Percentiles rank a stretch among this genome's conserved stretches.
These are phyloP conservation scores for Macquaria australasica DNA, from an alignment of 2,113 vertebrate species.

Conservation along the genomic window DNA sequence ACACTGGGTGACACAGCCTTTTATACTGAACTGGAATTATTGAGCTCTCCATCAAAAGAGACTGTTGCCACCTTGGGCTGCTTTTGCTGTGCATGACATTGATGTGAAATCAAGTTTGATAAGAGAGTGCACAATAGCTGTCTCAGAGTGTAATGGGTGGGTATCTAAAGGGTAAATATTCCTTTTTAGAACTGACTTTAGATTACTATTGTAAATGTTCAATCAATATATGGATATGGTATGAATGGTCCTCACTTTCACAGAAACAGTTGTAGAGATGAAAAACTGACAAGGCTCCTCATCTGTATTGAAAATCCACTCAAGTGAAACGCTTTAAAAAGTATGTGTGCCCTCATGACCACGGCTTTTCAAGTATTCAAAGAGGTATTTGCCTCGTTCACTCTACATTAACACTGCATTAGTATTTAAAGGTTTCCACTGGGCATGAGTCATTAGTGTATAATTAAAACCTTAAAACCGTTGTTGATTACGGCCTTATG, in stretches of 20 bases:
- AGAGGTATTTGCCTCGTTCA: constrained; percentile 79
- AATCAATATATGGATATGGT: constrained; percentile 1
- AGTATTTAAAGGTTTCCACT: constrained; percentile 91
- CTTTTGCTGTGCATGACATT: constrained; percentile 28
- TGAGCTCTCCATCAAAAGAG: constrained; percentile 20
- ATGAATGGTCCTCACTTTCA: constrained; percentile 23
- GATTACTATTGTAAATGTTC: constrained; percentile 11
- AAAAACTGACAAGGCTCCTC: constrained; percentile 2
- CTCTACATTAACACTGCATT: constrained; percentile 89
- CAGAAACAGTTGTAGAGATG: constrained; percentile 1
- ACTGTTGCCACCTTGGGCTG: constrained; percentile 18
- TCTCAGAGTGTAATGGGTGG: not conserved
- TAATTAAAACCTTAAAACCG: constrained; percentile 88
- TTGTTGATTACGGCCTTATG: constrained; percentile 90
- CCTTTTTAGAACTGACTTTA: constrained; percentile 12
- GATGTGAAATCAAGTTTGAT: constrained; percentile 37
- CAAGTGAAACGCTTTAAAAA: not conserved
- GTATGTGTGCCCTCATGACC: not conserved
- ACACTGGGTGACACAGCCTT: not conserved
- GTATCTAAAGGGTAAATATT: constrained; percentile 26
- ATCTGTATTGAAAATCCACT: not conserved
- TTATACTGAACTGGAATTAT: constrained; percentile 22
- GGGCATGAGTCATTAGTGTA: constrained; percentile 85
- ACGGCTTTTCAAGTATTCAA: constrained; percentile 27
- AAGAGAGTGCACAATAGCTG: constrained; percentile 3